Evolutionary conservation across 2,797 vertebrate species (phyloP).

Genomic region (Chaetodon trifasciatus): DNA sequence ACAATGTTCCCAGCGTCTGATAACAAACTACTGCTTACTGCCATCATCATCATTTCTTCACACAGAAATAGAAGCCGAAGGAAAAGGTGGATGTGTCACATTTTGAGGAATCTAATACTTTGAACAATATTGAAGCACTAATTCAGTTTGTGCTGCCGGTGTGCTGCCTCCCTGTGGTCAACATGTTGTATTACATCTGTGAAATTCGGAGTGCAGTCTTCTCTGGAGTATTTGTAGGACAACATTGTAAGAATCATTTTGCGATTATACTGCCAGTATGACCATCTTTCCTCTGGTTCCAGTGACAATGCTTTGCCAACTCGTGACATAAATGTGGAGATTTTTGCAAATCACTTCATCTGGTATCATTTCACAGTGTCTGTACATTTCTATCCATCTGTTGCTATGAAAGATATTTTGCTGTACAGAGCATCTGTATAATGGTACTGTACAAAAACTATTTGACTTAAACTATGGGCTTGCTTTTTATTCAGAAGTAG

Average conservation of each 20-base stretch:
- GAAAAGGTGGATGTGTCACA: conserved; percentile 10
- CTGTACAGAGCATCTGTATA: conserved; percentile 36
- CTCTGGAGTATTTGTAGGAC: conserved; percentile 30
- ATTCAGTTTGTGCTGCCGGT: conserved; percentile 15
- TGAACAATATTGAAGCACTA: conserved; percentile 16
- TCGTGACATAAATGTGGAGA: conserved; percentile 29
- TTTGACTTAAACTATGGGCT: conserved; percentile 38
- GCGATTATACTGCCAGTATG: neutral
- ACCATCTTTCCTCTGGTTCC: conserved; percentile 33
- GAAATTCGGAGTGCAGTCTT: conserved; percentile 9
- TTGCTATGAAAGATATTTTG: conserved; percentile 25
- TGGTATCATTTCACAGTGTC: neutral
- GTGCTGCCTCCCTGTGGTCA: conserved; percentile 71
- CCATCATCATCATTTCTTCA: conserved; percentile 33
- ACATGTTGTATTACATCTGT: conserved; percentile 58
- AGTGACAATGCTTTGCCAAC: conserved; percentile 27
- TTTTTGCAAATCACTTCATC: conserved; percentile 22
- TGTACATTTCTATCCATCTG: conserved; percentile 35
- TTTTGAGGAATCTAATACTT: conserved; percentile 7
- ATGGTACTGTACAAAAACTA: conserved; percentile 40
- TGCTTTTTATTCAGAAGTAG: conserved; percentile 57
- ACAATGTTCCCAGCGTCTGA: conserved; percentile 32
- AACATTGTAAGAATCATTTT: conserved; percentile 16
- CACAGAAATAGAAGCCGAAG: conserved; percentile 29
- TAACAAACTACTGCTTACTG: conserved; percentile 43